Percentiles rank a stretch among this genome's conserved stretches.
phyloP scores from a whole-genome alignment of 2,113 vertebrate species.

The Chiloscyllium plagiosum region DNA sequence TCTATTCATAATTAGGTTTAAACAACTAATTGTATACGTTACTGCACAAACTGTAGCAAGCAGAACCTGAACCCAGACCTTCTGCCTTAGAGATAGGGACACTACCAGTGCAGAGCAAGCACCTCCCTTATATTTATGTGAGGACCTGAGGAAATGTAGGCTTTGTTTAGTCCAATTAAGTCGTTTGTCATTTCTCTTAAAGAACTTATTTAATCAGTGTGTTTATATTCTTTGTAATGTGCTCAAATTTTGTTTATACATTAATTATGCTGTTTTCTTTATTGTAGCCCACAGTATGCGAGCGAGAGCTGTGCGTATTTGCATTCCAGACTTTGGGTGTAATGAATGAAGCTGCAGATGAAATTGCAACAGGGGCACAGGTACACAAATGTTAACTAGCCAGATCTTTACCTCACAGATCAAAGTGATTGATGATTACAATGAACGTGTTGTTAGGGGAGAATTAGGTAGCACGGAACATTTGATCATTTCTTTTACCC shows the following conservation, averaged over 20 bases:
- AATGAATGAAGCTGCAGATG: slow-evolving; percentile 85
- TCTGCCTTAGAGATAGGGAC: too few relatives aligned
- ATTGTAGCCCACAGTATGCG: slow-evolving; percentile 78
- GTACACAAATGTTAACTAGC: slow-evolving; percentile 49
- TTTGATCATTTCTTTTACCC: not conserved
- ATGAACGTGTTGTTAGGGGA: not conserved
- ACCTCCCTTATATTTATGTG: not conserved
- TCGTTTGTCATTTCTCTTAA: not conserved
- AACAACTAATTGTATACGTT: too few relatives aligned
- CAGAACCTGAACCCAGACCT: too few relatives aligned
- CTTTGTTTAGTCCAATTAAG: not conserved
- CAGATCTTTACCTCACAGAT: not conserved
- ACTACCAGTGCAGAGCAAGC: too few relatives aligned
- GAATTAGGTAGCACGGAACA: not conserved
- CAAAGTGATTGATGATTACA: not conserved
- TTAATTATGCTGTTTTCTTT: slow-evolving; percentile 35
- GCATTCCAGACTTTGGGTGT: slow-evolving; percentile 86
- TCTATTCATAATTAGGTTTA: too few relatives aligned
- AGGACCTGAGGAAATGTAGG: not conserved
- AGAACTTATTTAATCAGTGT: not conserved
- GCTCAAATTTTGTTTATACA: not conserved
- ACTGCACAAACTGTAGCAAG: too few relatives aligned
- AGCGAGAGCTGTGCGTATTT: slow-evolving; percentile 82
- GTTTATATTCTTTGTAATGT: not conserved
- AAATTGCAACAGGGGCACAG: slow-evolving; percentile 88